Base-by-base conservation (phyloP, 2,888 invertebrate genomes). In the Plagodis pulveraria region DNA sequence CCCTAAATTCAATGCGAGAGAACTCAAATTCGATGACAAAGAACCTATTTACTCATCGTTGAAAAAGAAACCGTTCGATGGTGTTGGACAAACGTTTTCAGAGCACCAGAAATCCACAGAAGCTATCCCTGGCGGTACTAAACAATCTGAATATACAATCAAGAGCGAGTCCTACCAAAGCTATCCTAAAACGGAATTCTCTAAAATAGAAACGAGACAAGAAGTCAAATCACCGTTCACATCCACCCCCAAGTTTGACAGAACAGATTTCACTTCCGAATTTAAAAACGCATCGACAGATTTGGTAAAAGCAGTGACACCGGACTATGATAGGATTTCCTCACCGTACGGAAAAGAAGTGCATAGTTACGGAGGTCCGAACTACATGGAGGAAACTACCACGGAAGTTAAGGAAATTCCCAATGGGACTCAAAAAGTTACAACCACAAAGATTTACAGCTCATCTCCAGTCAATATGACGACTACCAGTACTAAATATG, bases 391-490 rank as follows among this genome's bases (percentile, higher is more conserved):
- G 48, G 93, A 93, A 71, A 93, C 93, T 0, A 93, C 86, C 0
- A 93, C 93, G 0, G 94, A 94, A 56, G 93, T 91, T 0, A 94
- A 93, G 59, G 88, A 90, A 40, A 87, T 93, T 46, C 94, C 94
- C 0, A 94, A 94, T 40, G 94, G 94, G 0, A 93, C 92, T 0
- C 87, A 94, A 49, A 94, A 94, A 60, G 88, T 94, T 0, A 93
- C 94, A 0, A 94, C 93, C 0, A 94, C 94, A 0, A 94, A 94
- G 57, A 89, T 94, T 0, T 94, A 94, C 74, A 92, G 93, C 56
- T 94, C 94, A 0, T 93, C 93, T 0, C 94, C 94, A 0, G 93
- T 93, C 0, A 93, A 93, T 52, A 74, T 93, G 7, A 93, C 87
- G 0, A 91, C 86, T 5, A 93, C 93, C 0, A 93, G 82, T 62